Conservation (phyloP, 92 coral and sea anemone genomes). For the Epizoanthus scotinus region DNA sequence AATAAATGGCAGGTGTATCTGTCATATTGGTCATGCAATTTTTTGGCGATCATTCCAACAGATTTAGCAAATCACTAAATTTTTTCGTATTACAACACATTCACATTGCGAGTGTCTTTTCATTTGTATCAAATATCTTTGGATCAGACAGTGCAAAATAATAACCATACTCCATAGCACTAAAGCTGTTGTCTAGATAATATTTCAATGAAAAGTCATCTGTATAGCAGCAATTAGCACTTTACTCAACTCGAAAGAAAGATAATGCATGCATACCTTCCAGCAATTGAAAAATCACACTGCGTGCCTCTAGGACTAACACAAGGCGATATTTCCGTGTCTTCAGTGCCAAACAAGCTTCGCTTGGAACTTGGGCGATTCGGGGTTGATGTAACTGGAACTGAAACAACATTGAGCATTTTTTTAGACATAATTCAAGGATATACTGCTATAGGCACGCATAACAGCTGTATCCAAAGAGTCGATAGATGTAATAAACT, state of each 20-base stretch:
- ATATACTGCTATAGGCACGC: not conserved
- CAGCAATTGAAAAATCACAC: constrained; percentile 9
- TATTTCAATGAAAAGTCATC: not conserved
- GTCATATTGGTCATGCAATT: no score
- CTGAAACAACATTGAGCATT: constrained; percentile 23
- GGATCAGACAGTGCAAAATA: not conserved
- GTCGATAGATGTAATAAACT: not conserved
- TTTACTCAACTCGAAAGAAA: not conserved
- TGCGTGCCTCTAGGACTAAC: constrained; percentile 16
- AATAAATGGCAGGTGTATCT: no score
- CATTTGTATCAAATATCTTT: not conserved
- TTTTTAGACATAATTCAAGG: not conserved
- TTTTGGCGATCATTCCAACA: no score
- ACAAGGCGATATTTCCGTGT: constrained; percentile 11
- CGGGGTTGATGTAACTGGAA: constrained; percentile 32
- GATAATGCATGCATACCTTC: not conserved
- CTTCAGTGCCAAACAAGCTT: constrained; percentile 15
- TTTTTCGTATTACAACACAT: no score
- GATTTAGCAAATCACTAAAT: no score
- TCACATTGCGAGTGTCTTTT: no score
- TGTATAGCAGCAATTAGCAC: not conserved
- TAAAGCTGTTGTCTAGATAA: not conserved
- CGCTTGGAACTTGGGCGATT: constrained; percentile 10
- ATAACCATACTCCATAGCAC: not conserved
- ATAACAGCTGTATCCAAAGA: not conserved